These are phyloP conservation scores for Psophia crepitans DNA, from an alignment of 2,113 vertebrate species.

Conservation along the genomic window DNA sequence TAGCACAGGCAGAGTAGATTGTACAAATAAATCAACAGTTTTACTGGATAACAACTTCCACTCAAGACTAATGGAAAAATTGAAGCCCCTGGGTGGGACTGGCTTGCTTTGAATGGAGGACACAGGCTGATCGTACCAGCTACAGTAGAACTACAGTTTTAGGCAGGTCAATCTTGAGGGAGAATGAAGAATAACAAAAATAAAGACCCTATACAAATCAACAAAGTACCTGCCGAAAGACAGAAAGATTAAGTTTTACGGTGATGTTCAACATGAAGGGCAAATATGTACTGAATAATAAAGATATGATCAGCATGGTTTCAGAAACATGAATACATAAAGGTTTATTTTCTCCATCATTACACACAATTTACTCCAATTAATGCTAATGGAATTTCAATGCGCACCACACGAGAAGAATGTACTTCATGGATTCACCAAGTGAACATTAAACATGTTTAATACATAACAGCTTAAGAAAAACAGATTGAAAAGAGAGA, in stretches of 20 bases:
- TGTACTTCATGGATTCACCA: background rate
- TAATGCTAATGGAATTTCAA: background rate
- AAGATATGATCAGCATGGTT: background rate
- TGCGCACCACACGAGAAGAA: background rate
- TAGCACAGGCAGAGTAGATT: background rate
- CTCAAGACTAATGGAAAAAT: constrained; percentile 16
- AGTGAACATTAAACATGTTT: background rate
- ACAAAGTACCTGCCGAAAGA: constrained; percentile 4
- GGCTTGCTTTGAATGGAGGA: background rate
- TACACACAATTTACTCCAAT: constrained; percentile 42
- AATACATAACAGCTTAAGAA: background rate
- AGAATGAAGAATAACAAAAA: background rate
- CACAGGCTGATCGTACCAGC: background rate
- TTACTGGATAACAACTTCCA: background rate
- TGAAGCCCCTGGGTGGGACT: background rate
- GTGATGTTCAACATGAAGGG: constrained; percentile 16
- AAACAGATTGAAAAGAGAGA: background rate
- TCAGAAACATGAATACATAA: constrained; percentile 4
- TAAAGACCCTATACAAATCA: constrained; percentile 7
- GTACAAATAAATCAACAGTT: background rate
- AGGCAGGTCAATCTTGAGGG: constrained; percentile 22
- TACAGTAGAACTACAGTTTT: constrained; percentile 17
- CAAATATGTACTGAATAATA: background rate
- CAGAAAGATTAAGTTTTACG: background rate
- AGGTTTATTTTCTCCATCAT: background rate